Evolutionary conservation across 2,888 invertebrate genomes (phyloP).

Genomic region (Autographa gamma): DNA sequence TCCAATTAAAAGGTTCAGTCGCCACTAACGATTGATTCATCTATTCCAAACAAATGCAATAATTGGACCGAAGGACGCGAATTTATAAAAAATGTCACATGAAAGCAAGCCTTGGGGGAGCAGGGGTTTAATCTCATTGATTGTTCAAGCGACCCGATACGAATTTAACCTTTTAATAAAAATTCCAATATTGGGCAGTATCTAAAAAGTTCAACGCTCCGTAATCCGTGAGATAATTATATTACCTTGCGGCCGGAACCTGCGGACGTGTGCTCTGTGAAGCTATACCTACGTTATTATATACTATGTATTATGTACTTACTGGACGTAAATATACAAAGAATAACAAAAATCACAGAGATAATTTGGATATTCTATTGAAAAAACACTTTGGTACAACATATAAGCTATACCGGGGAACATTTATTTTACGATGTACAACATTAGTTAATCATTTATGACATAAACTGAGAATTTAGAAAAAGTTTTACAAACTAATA

Average conservation of each 20-base stretch:
- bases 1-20: not conserved
- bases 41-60: not conserved
- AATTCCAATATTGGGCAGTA: not conserved
- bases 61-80: not conserved
- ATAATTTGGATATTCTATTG: too few species aligned
- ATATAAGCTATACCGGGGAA: too few species aligned
- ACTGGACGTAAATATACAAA: too few species aligned
- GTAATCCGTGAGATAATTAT: slow-evolving; percentile 1
- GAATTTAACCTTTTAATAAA: slow-evolving; percentile 4
- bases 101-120: not conserved
- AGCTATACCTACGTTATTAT: too few species aligned
- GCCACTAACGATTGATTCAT: not conserved
- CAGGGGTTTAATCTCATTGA: not conserved
- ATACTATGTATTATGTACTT: too few species aligned
- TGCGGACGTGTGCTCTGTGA: not conserved
- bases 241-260: not conserved
- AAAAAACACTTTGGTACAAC: too few species aligned
- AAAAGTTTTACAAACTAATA: too few species aligned
- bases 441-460: too few species aligned
- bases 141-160: not conserved
- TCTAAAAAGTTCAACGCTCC: slow-evolving; percentile 2
- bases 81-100: not conserved
- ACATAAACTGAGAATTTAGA: too few species aligned
- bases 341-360: too few species aligned
- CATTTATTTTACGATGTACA: too few species aligned